phyloP scores from a whole-genome alignment of 2,888 invertebrate genomes.

The Caenorhabditis panamensis region DNA sequence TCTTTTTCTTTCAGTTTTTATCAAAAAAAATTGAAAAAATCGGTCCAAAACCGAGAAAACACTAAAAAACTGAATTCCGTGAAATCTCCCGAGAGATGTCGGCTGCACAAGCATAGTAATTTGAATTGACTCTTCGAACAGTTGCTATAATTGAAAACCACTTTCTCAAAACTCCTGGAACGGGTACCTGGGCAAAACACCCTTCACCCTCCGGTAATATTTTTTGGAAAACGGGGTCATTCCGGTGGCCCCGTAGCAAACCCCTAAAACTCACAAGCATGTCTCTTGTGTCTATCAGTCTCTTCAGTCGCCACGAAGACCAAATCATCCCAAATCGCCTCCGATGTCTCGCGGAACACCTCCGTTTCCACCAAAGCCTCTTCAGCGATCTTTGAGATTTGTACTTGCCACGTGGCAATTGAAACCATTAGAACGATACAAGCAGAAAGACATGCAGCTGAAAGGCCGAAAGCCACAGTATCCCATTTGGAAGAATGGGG shows the following conservation, averaged over 20 bases:
- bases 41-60: no score
- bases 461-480: slow-evolving; percentile 46
- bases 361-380: slow-evolving; percentile 49
- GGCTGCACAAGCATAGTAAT: no score
- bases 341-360: slow-evolving; percentile 49
- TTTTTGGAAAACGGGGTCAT: slow-evolving; percentile 8
- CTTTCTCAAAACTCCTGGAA: no score
- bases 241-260: not conserved
- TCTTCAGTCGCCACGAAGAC: slow-evolving; percentile 56
- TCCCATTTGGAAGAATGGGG: slow-evolving; percentile 49
- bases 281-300: slow-evolving; percentile 53
- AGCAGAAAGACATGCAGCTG: slow-evolving; percentile 56
- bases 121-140: no score
- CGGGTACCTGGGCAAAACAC: no score
- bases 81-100: no score
- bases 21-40: no score
- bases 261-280: slow-evolving; percentile 44
- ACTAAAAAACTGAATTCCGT: no score
- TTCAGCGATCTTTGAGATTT: slow-evolving; percentile 44
- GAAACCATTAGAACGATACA: slow-evolving; percentile 41
- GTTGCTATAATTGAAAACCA: no score
- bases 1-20: no score
- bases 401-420: slow-evolving; percentile 57
- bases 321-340: slow-evolving; percentile 57
- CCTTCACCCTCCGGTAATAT: slow-evolving; percentile 7